Evolutionary conservation across 1,140 invertebrate species (phyloP).

Genomic region (Cotesia glomerata): DNA sequence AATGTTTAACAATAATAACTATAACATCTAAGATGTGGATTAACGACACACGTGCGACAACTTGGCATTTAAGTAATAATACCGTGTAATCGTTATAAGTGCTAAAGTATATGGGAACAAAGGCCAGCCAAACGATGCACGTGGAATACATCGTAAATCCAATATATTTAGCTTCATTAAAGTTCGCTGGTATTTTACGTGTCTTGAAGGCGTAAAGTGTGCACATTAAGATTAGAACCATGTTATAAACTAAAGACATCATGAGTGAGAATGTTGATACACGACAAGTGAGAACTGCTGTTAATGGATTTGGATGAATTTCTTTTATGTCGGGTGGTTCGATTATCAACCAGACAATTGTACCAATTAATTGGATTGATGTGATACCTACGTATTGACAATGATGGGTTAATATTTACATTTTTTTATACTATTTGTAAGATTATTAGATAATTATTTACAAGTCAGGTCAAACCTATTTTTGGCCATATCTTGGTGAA

Average conservation of each 20-base stretch:
- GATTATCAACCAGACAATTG: constrained; percentile 72
- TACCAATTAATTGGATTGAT: constrained; percentile 67
- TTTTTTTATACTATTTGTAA: too few relatives aligned
- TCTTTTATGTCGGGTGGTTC: constrained; percentile 71
- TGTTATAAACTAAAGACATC: constrained; percentile 77
- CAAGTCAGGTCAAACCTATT: too few relatives aligned
- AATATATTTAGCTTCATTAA: constrained; percentile 75
- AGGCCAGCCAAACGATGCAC: constrained; percentile 78
- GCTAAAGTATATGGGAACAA: constrained; percentile 75
- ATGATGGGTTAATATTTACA: not conserved
- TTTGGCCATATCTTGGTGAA: too few relatives aligned
- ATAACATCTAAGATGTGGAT: not conserved
- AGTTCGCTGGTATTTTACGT: constrained; percentile 76
- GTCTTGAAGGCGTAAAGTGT: constrained; percentile 79
- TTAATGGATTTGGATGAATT: constrained; percentile 66
- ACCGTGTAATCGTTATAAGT: constrained; percentile 72
- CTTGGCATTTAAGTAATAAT: constrained; percentile 19
- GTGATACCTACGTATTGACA: constrained; percentile 61
- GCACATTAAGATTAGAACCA: constrained; percentile 75
- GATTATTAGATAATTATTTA: not conserved
- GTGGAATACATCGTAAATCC: constrained; percentile 81
- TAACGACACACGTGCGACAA: constrained; percentile 16
- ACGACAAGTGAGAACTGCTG: constrained; percentile 72
- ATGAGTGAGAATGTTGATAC: constrained; percentile 75
- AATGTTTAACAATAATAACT: not conserved